Evolutionary conservation across 2,888 invertebrate species (phyloP).

Genomic region (Hedychridium roseum): DNA sequence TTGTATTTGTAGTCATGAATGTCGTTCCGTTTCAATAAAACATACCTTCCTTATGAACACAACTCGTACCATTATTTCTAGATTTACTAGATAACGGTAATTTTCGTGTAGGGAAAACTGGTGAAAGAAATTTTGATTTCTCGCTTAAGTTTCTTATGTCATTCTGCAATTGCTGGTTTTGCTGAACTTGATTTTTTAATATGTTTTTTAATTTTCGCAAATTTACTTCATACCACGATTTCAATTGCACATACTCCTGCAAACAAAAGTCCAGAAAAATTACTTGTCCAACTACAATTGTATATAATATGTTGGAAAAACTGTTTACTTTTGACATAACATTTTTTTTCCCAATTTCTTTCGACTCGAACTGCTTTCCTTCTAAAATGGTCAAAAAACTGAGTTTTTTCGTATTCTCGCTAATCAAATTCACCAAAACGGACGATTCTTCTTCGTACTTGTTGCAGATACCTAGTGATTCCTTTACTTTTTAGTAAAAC

Average conservation of each 20-base stretch:
- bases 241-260: slow-evolving; percentile 47
- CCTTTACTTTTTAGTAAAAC: slow-evolving; percentile 1
- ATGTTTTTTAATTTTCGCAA: slow-evolving; percentile 60
- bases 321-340: slow-evolving; percentile 41
- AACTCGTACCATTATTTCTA: too few species aligned
- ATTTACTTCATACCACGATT: slow-evolving; percentile 57
- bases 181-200: slow-evolving; percentile 56
- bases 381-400: slow-evolving; percentile 68
- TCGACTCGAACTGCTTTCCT: slow-evolving; percentile 66
- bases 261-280: slow-evolving; percentile 8
- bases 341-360: slow-evolving; percentile 54
- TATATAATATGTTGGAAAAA: slow-evolving; percentile 3
- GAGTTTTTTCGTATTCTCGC: slow-evolving; percentile 67
- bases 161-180: slow-evolving; percentile 45
- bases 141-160: slow-evolving; percentile 45
- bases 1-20: too few species aligned
- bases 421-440: slow-evolving; percentile 63
- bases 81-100: too few species aligned
- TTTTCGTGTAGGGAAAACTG: slow-evolving; percentile 20
- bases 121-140: slow-evolving; percentile 31
- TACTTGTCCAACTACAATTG: not conserved
- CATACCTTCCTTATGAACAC: too few species aligned
- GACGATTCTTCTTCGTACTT: slow-evolving; percentile 58
- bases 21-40: too few species aligned
- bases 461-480: slow-evolving; percentile 51